A percentile compares a stretch with the other conserved stretches of the same genome.
Evolutionary conservation across 2,888 invertebrate genomes (phyloP).

Genomic region (Zonitis immaculata): DNA sequence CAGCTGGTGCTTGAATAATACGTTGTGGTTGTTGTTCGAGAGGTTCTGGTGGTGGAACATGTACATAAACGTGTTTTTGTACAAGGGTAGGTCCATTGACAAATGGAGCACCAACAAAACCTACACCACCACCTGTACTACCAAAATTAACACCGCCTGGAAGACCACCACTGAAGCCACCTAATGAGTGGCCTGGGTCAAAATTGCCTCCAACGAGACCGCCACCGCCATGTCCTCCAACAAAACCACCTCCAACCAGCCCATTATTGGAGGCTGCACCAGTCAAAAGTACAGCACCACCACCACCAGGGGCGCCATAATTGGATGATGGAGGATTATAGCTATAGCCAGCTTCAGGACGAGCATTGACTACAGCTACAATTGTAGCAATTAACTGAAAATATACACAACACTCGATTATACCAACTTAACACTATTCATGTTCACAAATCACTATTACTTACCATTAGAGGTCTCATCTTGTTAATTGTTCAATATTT

Average conservation of each 20-base stretch:
- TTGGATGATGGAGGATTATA: slow-evolving; percentile 42
- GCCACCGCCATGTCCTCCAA: slow-evolving; percentile 41
- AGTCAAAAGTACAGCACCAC: slow-evolving; percentile 53
- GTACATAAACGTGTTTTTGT: slow-evolving; percentile 84
- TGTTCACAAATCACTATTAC: slow-evolving; percentile 22
- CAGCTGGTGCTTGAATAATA: slow-evolving; percentile 62
- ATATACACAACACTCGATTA: neutral
- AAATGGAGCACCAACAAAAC: slow-evolving; percentile 40
- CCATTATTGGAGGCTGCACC: slow-evolving; percentile 56
- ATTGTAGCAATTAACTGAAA: slow-evolving; percentile 43
- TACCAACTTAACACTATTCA: slow-evolving; percentile 1
- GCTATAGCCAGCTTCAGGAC: slow-evolving; percentile 60
- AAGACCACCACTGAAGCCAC: slow-evolving; percentile 38
- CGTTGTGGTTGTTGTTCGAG: slow-evolving; percentile 61
- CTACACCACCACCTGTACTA: slow-evolving; percentile 19
- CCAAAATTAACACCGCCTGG: neutral
- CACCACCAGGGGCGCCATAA: slow-evolving; percentile 14
- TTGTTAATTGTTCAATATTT: too few relatives aligned
- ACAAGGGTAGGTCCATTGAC: slow-evolving; percentile 56
- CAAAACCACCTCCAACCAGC: slow-evolving; percentile 36
- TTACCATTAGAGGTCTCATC: slow-evolving; percentile 43
- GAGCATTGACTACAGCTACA: slow-evolving; percentile 57
- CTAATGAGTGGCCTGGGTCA: neutral
- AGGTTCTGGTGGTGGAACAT: slow-evolving; percentile 83
- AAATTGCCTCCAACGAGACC: slow-evolving; percentile 40